These are phyloP conservation scores for Penaeus monodon DNA, from an alignment of 2,888 invertebrate genomes.

Conservation along the genomic window DNA sequence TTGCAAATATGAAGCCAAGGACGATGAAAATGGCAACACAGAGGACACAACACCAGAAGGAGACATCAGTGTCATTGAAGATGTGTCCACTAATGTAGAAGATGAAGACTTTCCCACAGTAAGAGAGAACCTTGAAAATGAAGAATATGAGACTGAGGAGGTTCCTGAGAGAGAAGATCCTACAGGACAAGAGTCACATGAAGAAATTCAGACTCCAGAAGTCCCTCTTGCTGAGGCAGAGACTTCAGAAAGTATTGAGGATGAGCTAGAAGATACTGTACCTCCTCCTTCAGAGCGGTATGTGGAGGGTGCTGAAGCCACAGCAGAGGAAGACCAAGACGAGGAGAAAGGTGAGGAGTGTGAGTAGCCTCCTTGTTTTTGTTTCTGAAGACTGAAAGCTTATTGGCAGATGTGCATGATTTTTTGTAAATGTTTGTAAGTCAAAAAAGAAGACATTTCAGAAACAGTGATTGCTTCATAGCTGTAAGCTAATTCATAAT, in stretches of 20 bases:
- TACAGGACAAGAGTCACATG: constrained; percentile 23
- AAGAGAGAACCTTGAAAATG: too few relatives aligned
- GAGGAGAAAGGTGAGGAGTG: constrained; percentile 60
- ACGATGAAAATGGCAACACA: constrained; percentile 26
- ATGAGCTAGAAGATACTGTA: constrained; percentile 16
- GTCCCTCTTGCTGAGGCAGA: constrained; percentile 36
- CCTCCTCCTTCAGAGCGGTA: constrained; percentile 56
- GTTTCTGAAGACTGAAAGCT: neutral
- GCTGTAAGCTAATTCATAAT: too few relatives aligned
- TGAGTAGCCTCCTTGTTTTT: constrained; percentile 11
- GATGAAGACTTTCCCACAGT: constrained; percentile 1
- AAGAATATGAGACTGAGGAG: neutral
- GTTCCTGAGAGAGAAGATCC: constrained; percentile 32
- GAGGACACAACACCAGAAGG: constrained; percentile 50
- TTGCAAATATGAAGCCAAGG: constrained; percentile 23
- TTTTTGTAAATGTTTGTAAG: too few relatives aligned
- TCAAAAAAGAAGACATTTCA: too few relatives aligned
- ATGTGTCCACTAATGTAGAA: neutral
- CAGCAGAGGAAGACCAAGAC: constrained; percentile 48
- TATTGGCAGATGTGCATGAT: too few relatives aligned
- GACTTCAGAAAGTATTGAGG: constrained; percentile 22
- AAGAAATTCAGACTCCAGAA: constrained; percentile 15
- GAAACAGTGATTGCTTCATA: too few relatives aligned
- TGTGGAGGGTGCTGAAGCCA: constrained; percentile 63
- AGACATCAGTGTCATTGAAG: constrained; percentile 47